Base-by-base conservation (phyloP, 2,113 vertebrate genomes). In the Dryoscopus gambensis region DNA sequence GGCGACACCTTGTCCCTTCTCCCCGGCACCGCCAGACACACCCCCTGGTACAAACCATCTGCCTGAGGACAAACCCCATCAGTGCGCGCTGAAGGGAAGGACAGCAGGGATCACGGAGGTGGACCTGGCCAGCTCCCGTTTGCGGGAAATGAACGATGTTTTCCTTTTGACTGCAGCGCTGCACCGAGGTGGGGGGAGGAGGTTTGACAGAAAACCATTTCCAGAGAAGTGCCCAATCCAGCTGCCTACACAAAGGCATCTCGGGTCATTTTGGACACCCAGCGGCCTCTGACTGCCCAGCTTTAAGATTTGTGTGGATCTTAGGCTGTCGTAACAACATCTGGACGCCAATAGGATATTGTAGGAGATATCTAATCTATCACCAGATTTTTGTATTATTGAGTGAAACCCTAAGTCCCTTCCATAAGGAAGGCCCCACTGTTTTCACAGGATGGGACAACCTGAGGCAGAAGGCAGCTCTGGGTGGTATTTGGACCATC, bases 381-480 rank as follows among this genome's bases (percentile, higher is more conserved):
- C 60, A 78, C 18, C 22, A 35, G 47, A 13, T 59, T 7, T 25
- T 70, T 23, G 0, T 18, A 30, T 35, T 37, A 33, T 22, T 20
- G 81, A 75, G 44, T 10, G 27, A 71, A 90, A 75, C 9, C 28
- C 35, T 19, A 75, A 31, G 30, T 35, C 15, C 15, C 11, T 40
- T 67, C 33, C 1, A 0, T 17, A 47, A 62, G 46, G 8, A 40
- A 84, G 7, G 6, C 17, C 22, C 28, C 71, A 1, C 6, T 0
- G 0, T 64, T 87, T 59, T 15, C 46, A 50, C 23, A 57, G 44
- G 7, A 59, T 23, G 57, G 23, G 53, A 91, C 24, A 84, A 67
- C 15, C 73, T 70, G 84, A 64, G 62, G 69, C 57, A 87, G 53
- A 50, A 55, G 40, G 5, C 1, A 18, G 44, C 39, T 91, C 46